Evolutionary conservation across 2,113 vertebrate species (phyloP), one percentile per base, ranked within the genome.

Genomic region (Sisor rabdophorus): DNA sequence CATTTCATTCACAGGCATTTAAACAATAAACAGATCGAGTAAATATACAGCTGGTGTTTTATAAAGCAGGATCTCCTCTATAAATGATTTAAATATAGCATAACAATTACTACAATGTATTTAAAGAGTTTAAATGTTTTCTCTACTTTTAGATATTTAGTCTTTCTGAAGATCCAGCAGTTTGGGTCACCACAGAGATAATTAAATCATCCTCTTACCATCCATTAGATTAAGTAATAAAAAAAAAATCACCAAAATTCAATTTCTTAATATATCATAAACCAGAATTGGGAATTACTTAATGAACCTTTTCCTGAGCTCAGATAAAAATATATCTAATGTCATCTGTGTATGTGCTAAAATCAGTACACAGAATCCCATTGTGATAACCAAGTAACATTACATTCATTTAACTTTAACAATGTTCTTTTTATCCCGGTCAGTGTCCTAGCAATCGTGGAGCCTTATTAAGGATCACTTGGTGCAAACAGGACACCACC

Each of bases 31-130:
- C 50, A n/a, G 17, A 56, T n/a, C 15, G 20, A 47, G 56, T 52
- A 19, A 48, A 74, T 28, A 74, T 59, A 13, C 26, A 60, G 26
- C 58, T 50, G 19, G 56, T 74, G 72, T 22, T 64, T 7, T 16
- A 26, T 16, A 24, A 22, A 44, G 13, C 61, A 64, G 61, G 32
- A 64, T 40, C 1, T n/a, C 20, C 11, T 24, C 63, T 47, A 22
- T 44, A 47, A 64, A 24, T n/a, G 10, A 48, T 47, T 24, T 24
- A 9, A 9, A 47, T 16, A 16, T n/a, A n/a, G n/a, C n/a, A n/a
- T n/a, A n/a, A n/a, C n/a, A n/a, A n/a, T n/a, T 2, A 16, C 2
- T 47, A 15, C 32, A 67, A 16, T 17, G 15, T 10, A 67, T 11
- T 67, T 4, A 48, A 9, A 67, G 11, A 65, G 24, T 5, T 9